These are phyloP conservation scores for Myiotriccus ornatus DNA, from an alignment of 2,797 vertebrate genomes.

Conservation along the genomic window DNA sequence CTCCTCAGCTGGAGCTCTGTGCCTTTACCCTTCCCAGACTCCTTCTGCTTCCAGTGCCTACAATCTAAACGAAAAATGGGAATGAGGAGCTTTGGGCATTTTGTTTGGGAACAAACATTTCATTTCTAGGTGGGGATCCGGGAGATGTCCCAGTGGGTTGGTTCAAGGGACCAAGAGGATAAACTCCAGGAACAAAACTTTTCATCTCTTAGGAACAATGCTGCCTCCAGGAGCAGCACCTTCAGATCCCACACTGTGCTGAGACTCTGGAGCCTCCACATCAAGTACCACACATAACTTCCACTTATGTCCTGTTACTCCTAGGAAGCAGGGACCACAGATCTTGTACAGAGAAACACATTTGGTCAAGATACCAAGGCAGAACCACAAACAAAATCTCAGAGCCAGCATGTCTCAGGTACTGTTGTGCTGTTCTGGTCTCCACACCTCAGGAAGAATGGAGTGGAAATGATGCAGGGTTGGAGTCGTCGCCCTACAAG, in stretches of 20 bases:
- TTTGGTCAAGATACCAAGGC: neutral
- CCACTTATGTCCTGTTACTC: neutral
- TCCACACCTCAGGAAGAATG: neutral
- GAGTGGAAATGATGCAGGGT: neutral
- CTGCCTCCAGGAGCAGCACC: neutral
- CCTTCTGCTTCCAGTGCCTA: conserved; percentile 76
- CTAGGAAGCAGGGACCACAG: neutral
- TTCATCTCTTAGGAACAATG: neutral
- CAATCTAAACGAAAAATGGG: conserved; percentile 60
- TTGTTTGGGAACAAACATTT: neutral
- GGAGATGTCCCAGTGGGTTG: neutral
- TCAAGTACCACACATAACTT: neutral
- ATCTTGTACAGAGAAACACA: neutral
- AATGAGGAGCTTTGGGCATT: neutral
- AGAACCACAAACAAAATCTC: neutral
- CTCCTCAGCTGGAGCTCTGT: conserved; percentile 72
- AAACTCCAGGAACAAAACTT: neutral
- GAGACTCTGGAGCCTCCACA: neutral
- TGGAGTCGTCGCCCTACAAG: neutral
- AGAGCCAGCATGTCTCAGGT: neutral
- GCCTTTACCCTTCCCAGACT: conserved; percentile 42
- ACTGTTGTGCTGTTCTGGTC: neutral
- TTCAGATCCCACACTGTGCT: neutral
- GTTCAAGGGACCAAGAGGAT: neutral
- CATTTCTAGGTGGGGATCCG: neutral